These are phyloP conservation scores for Tachina grossa DNA, from an alignment of 2,888 invertebrate species.

Conservation along the genomic window DNA sequence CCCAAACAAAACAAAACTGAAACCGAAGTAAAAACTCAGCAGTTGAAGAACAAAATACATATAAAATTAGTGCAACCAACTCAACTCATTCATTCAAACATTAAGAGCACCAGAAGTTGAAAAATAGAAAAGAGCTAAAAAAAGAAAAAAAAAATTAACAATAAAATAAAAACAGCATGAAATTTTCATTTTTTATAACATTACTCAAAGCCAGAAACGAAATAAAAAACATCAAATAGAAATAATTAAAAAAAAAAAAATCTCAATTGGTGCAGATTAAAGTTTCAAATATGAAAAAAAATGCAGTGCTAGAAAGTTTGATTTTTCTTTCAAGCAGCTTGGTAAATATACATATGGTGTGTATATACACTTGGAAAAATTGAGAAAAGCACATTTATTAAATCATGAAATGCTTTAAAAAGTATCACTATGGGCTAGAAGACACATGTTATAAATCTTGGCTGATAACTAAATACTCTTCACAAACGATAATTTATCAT, in stretches of 20 bases:
- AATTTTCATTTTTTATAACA: conserved; percentile 24
- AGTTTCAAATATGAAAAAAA: conserved; percentile 22
- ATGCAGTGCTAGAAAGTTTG: conserved; percentile 36
- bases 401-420: too few species aligned
- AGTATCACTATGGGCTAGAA: too few species aligned
- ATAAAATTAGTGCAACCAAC: conserved; percentile 62
- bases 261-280: conserved; percentile 54
- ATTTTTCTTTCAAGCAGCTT: conserved; percentile 23
- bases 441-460: too few species aligned
- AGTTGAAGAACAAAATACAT: conserved; percentile 18
- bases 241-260: conserved; percentile 59
- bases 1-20: conserved; percentile 1
- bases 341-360: too few species aligned
- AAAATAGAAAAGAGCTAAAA: conserved; percentile 7
- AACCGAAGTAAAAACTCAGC: conserved; percentile 21
- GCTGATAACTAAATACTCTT: too few species aligned
- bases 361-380: conserved; percentile 39
- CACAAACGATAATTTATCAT: too few species aligned
- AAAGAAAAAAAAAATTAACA: conserved; percentile 42
- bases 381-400: too few species aligned
- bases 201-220: conserved; percentile 47
- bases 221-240: conserved; percentile 31
- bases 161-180: conserved; percentile 58
- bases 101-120: conserved; percentile 14
- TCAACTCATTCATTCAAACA: conserved; percentile 56